Base-by-base conservation (phyloP, 2,888 invertebrate species). In the Agrochola circellaris region DNA sequence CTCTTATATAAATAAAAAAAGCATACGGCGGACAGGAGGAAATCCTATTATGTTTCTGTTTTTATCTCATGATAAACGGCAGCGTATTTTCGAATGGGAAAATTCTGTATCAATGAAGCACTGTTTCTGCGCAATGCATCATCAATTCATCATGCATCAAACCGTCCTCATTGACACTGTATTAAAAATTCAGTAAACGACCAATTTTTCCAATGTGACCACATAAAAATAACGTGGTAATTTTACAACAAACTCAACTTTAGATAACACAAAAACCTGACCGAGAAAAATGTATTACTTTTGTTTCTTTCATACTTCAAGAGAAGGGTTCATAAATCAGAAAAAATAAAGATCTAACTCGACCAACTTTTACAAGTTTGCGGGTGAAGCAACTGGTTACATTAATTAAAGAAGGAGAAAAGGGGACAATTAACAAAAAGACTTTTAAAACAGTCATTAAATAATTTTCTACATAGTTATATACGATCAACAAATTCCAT, bases 1-100 rank as follows among this genome's bases (percentile, higher is more conserved):
- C 82, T 85, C 62, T 70, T 79, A 56, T 62, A 69, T 71, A 88
- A 85, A 85, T 79, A 79, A 78, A 77, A 51, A 77, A 81, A 75
- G 78, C 61, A 79, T 15, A 66, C 58, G 30, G 38, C 48, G 60
- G 75, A 76, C 77, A 70, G 62, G 65, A 20, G 65, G 60, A 62
- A 79, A 79, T 85, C 77, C 62, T 80, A 66, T 84, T 65, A 80
- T 66, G 30, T 76, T 77, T 78, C 48, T 56, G 73, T 73, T 77
- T 73, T 85, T 69, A 64, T 69, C 56, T 75, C 75, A 66, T 69
- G 69, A 77, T 70, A 54, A 70, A 72, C 30, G 71, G n/a, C 61
- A 54, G 4, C 38, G n/a, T 73, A 72, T 71, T 77, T 75, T 73
- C 1, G 0, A 58, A 60, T 51, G 48, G 20, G 5, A 64, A 72